Base-by-base conservation (phyloP, 2,888 invertebrate species). In the Ophraella communa region DNA sequence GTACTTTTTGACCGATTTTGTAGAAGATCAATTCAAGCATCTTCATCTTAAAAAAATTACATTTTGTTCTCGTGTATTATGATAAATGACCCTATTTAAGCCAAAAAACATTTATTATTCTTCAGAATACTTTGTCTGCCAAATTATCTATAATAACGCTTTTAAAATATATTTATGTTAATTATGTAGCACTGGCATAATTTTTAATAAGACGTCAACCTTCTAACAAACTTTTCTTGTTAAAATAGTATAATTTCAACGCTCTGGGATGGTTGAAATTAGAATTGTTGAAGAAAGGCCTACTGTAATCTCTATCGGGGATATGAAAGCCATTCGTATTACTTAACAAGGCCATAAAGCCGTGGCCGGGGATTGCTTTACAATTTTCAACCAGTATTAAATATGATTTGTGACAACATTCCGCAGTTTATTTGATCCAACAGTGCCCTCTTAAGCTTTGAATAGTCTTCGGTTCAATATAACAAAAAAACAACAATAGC, bases 331-430 rank as follows among this genome's bases (percentile, higher is more conserved):
- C 83, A 84, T 84, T 84, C 82, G 83, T 84, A 84, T 84, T 84
- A 84, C 84, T 84, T 84, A 84, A 81, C 80, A 78, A 78, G 78
- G 79, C 84, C 83, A 84, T 84, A 84, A 84, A 84, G 83, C 79
- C 76, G 77, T 77, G 77, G 78, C 78, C 76, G 74, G 79, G 80
- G 79, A 80, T 80, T 77, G 79, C 79, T 79, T 80, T 80, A 80
- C 81, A 80, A 81, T 81, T 81, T 81, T 81, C 81, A 76, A 80
- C 80, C 74, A 78, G 81, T 80, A 81, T 81, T 81, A 81, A 81
- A 81, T 78, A 80, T 81, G 81, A 81, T 81, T 81, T 81, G 81
- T 80, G 80, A 79, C 78, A 80, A 73, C 72, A 75, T 67, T 71
- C 71, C 69, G 74, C 76, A 74, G 76, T 77, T 77, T 49, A 76